Evolutionary conservation across 2,888 invertebrate species (phyloP).

Genomic region (Aradus depressus): DNA sequence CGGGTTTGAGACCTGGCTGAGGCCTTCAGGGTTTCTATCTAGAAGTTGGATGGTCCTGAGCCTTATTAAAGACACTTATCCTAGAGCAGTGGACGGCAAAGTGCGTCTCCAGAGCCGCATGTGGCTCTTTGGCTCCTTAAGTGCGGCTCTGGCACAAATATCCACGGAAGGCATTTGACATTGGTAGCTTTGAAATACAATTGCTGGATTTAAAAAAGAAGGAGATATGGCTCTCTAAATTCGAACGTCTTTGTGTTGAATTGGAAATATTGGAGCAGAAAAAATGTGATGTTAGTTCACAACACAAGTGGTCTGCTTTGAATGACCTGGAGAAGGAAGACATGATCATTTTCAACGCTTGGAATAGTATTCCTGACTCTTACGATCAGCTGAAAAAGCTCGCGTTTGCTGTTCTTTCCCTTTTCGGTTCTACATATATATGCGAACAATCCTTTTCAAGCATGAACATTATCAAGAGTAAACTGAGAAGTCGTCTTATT

Average conservation of each 20-base stretch:
- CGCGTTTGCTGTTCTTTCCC: constrained; percentile 2
- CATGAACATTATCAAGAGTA: constrained; percentile 1
- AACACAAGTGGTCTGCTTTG: background rate
- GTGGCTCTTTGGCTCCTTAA: constrained; percentile 10
- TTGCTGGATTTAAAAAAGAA: background rate
- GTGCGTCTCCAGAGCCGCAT: constrained; percentile 6
- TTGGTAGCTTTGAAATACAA: background rate
- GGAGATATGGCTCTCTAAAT: background rate
- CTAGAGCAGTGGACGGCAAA: constrained; percentile 7
- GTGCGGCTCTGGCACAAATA: constrained; percentile 9
- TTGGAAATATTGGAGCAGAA: background rate
- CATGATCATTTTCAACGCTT: no score
- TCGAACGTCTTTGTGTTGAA: background rate
- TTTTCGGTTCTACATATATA: constrained; percentile 6
- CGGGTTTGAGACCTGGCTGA: no score
- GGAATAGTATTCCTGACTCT: no score
- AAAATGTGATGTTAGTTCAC: background rate
- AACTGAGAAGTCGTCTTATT: no score
- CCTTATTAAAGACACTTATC: no score
- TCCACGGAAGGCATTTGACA: constrained; percentile 6
- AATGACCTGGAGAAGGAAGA: background rate
- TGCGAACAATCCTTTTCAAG: background rate
- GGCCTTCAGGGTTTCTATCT: no score
- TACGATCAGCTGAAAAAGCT: background rate
- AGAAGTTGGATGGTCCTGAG: no score